Base-by-base conservation (phyloP, 2,113 vertebrate species). In the Synodontis membranacea region DNA sequence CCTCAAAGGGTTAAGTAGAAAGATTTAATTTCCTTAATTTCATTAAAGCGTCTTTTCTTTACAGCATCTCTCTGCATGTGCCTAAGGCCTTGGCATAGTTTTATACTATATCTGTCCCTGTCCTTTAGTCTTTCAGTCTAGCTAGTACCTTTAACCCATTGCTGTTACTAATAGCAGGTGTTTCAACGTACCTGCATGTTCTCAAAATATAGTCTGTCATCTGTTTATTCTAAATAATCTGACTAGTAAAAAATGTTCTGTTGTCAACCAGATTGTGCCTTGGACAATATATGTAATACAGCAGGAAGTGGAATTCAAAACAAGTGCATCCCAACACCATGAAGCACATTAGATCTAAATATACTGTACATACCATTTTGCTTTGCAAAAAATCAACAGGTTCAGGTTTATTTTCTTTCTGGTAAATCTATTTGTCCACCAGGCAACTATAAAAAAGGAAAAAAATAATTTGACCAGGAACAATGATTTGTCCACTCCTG, bases 401-500 rank as follows among this genome's bases (percentile, higher is more conserved):
- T 42, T 46, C 14, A 0, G 4, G 37, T 3, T 72, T 42, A 28
- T 46, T 72, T 72, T 42, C 68, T 42, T 78, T 23, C 8, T 50
- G 28, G 4, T 46, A 46, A 46, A 78, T 28, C 42, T n/a, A 31
- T 78, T 79, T 79, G n/a, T 46, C 25, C 17, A 7, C 8, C 48
- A 79, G 14, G n/a, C 39, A 23, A 34, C 76, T 21, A 34, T 6
- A 54, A 52, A 34, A 3, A 54, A 79, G 48, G 54, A 79, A 37
- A 79, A 37, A 31, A 79, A 2, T 6, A 52, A 79, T 54, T 37
- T 79, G 50, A 54, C 76, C 76, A 19, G 17, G 54, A 54, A 79
- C 44, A 31, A 78, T 28, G 76, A 81, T 81, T 81, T 81, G 34
- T 60, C 80, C 80, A 81, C 23, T 62, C 25, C 14, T 8, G 23